Base-by-base conservation (phyloP, 2,888 invertebrate species). In the Rhagium mordax region DNA sequence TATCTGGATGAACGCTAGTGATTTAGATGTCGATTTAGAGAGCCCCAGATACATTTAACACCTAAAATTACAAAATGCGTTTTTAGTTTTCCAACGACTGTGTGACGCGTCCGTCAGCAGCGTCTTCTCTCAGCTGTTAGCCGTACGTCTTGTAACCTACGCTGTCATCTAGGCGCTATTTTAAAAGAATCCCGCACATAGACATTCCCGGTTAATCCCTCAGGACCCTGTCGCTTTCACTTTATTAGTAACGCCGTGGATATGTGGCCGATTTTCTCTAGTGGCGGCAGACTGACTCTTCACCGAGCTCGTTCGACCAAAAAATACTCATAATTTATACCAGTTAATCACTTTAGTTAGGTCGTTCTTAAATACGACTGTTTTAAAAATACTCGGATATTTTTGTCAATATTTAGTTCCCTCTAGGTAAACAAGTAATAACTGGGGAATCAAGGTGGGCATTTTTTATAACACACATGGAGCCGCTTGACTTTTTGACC, bases 181-280 rank as follows among this genome's bases (percentile, higher is more conserved):
- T 81, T 81, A 78, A 80, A 81, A 82, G 77, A 78, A 78, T 76
- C 78, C 76, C 78, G 68, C 79, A 79, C 78, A 71, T 68, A 69
- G 75, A 75, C 81, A 82, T 83, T 81, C 81, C 78, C 78, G 72
- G 75, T 75, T 82, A 83, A 83, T 82, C 83, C 82, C 81, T 77
- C 76, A 72, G 80, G 82, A 81, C 77, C 72, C 51, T 29, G 55
- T 48, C 62, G 41, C 8, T 49, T 60, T 41, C 16, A 27, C 16
- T 16, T 33, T 16, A 16, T 16, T 59, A 59, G 27, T 33, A 24
- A 59, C 59, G 59, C 33, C 53, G 20, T 18, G 51, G 51, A 18
- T 51, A 51, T 51, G 49, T 21, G 27, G 15, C 48, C 24, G 49
- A 21, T 48, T 21, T 24, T 24, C 15, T 62, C 48, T 16, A 7